Percentiles rank a stretch among this genome's conserved stretches.
Evolutionary conservation across 2,797 vertebrate species (phyloP).

Genomic region (Ammospiza maritima): DNA sequence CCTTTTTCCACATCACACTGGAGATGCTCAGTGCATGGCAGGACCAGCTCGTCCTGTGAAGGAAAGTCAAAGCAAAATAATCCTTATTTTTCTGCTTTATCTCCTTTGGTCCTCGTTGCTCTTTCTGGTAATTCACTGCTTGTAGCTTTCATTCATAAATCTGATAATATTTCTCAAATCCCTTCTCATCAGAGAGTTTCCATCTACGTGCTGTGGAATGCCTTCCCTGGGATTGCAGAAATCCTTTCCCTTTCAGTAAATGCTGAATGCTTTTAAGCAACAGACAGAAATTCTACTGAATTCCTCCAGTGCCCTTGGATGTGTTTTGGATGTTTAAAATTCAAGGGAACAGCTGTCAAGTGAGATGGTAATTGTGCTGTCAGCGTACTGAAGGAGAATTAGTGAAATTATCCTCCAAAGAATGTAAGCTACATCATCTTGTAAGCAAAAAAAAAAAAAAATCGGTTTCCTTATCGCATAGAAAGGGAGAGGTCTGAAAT

Average conservation of each 20-base stretch:
- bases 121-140: neutral
- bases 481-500: neutral
- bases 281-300: neutral
- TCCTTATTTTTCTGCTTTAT: neutral
- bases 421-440: neutral
- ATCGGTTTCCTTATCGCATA: neutral
- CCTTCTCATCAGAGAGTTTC: neutral
- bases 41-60: neutral
- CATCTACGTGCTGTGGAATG: neutral
- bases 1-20: neutral
- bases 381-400: neutral
- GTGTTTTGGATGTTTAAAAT: slow-evolving; percentile 32
- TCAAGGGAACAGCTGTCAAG: slow-evolving; percentile 45
- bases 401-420: neutral
- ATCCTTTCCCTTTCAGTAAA: neutral
- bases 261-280: neutral
- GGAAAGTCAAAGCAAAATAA: neutral
- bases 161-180: neutral
- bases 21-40: neutral
- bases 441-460: neutral
- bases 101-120: neutral
- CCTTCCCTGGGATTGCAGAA: neutral
- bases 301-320: neutral
- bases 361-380: slow-evolving; percentile 37
- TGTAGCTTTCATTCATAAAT: neutral